Evolutionary conservation across 2,113 vertebrate species (phyloP).

Genomic region (Aldabrachelys gigantea): DNA sequence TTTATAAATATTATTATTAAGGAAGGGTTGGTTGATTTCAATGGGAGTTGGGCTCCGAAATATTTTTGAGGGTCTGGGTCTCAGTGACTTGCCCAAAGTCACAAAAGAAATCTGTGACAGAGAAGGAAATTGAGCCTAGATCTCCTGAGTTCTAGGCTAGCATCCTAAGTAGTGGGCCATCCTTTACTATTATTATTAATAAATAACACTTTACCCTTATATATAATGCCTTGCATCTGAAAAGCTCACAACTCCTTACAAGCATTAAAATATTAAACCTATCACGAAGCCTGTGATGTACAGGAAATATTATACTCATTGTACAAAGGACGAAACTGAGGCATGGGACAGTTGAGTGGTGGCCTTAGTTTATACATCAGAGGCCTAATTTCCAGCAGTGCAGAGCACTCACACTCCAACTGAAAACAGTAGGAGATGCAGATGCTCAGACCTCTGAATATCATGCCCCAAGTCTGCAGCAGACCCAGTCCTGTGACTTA

Average conservation of each 20-base stretch:
- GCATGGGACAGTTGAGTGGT: background rate
- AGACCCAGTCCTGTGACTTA: background rate
- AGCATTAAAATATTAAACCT: background rate
- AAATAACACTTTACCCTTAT: background rate
- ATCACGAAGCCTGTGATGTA: background rate
- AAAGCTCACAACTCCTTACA: background rate
- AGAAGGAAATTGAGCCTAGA: background rate
- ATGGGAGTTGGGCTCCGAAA: background rate
- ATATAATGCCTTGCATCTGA: background rate
- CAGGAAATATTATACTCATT: background rate
- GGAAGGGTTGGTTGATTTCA: background rate
- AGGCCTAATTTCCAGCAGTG: background rate
- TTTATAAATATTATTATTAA: background rate
- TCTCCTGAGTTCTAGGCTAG: background rate
- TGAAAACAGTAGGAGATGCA: constrained; percentile 2
- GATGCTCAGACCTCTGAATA: background rate
- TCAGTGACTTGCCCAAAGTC: background rate
- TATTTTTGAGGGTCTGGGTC: background rate
- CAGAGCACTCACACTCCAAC: background rate
- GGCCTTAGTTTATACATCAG: background rate
- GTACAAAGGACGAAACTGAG: background rate
- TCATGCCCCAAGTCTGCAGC: background rate
- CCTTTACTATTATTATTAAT: background rate
- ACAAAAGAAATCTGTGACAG: background rate
- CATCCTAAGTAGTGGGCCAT: background rate